A percentile compares a stretch with the other conserved stretches of the same genome.
Conservation (phyloP, 2,113 vertebrate species). For the Pachypanchax playfairii region DNA sequence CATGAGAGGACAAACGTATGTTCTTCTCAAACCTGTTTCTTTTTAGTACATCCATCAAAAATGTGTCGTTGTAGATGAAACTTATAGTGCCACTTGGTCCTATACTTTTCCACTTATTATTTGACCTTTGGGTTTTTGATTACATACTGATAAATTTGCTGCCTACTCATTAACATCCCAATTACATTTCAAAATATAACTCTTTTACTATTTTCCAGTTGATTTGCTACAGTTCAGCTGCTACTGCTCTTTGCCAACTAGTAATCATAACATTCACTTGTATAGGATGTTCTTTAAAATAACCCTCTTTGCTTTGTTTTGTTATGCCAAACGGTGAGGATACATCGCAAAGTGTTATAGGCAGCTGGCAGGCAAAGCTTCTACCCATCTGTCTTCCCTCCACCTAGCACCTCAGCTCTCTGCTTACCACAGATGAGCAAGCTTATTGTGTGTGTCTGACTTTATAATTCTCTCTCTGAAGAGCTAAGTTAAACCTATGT, state of each 20-base stretch:
- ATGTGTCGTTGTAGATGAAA: too few relatives aligned
- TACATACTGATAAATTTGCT: too few relatives aligned
- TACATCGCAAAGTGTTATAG: conserved; percentile 32
- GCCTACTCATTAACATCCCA: background rate
- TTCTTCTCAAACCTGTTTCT: conserved; percentile 5
- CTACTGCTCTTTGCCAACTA: conserved; percentile 31
- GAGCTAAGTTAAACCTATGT: conserved; percentile 58
- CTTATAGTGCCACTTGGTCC: too few relatives aligned
- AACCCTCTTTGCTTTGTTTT: conserved; percentile 5
- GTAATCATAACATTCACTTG: conserved; percentile 39
- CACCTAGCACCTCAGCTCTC: conserved; percentile 39
- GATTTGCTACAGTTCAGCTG: conserved; percentile 18
- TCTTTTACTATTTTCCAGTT: conserved; percentile 5
- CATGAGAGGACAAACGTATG: background rate
- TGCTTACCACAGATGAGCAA: conserved; percentile 58
- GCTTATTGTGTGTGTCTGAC: conserved; percentile 47
- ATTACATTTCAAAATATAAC: conserved; percentile 18
- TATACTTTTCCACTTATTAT: too few relatives aligned
- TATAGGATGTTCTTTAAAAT: conserved; percentile 28
- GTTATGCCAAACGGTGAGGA: conserved; percentile 28
- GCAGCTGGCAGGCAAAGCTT: conserved; percentile 56
- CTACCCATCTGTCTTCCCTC: conserved; percentile 50
- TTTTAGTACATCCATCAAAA: background rate
- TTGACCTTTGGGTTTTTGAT: too few relatives aligned
- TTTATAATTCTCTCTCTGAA: conserved; percentile 56